Evolutionary conservation across 1,140 invertebrate species (phyloP).

Genomic region (Cyclargus thomasi): DNA sequence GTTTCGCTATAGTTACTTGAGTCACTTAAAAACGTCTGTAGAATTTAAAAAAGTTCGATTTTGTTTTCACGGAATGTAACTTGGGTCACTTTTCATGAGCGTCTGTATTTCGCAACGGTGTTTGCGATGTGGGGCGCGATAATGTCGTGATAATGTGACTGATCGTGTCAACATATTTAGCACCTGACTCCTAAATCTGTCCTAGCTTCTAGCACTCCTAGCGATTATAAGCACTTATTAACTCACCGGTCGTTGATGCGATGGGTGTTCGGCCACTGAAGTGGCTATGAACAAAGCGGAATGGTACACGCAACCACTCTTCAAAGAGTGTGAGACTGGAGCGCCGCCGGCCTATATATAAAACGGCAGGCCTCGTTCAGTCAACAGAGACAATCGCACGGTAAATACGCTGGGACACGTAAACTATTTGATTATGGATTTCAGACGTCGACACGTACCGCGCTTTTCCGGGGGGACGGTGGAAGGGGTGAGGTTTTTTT

Average conservation of each 20-base stretch:
- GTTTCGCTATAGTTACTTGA: too few relatives aligned
- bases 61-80: too few relatives aligned
- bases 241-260: slow-evolving; percentile 52
- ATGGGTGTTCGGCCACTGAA: slow-evolving; percentile 55
- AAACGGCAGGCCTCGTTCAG: slow-evolving; percentile 39
- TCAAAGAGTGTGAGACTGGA: slow-evolving; percentile 45
- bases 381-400: slow-evolving; percentile 51
- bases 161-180: neutral
- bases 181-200: neutral
- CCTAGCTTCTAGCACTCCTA: neutral
- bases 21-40: too few relatives aligned
- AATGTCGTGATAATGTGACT: neutral
- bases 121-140: neutral
- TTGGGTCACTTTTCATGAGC: too few relatives aligned
- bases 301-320: slow-evolving; percentile 51
- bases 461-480: slow-evolving; percentile 29
- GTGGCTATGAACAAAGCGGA: slow-evolving; percentile 62
- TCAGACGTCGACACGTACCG: slow-evolving; percentile 34
- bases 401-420: slow-evolving; percentile 63
- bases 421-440: slow-evolving; percentile 65
- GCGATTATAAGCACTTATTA: slow-evolving; percentile 34
- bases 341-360: slow-evolving; percentile 51
- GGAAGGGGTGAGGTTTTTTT: neutral
- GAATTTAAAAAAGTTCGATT: too few relatives aligned
- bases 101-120: neutral